Conservation (phyloP, 2,113 vertebrate species). For the Clarias magur region DNA sequence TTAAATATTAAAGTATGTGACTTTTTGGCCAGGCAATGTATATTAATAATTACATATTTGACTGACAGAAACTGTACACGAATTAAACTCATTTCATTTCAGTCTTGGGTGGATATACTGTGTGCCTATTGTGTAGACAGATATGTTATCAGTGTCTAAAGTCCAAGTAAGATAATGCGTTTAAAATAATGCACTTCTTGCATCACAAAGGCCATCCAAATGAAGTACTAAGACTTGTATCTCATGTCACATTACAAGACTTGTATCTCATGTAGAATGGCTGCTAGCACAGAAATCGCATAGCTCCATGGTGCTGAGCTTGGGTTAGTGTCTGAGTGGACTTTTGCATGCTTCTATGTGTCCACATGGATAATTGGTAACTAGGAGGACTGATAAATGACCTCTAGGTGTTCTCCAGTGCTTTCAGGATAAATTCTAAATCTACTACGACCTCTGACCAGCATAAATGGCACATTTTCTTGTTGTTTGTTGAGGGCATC, state of each 20-base stretch:
- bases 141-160: constrained; percentile 33
- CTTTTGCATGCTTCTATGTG: background rate
- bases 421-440: background rate
- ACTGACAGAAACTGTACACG: background rate
- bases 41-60: background rate
- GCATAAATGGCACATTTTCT: background rate
- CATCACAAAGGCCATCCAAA: background rate
- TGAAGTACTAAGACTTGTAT: background rate
- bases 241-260: background rate
- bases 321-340: background rate
- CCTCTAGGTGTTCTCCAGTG: background rate
- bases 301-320: background rate
- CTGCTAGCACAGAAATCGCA: background rate
- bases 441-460: background rate
- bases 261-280: background rate
- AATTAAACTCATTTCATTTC: constrained; percentile 3
- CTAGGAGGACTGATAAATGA: background rate
- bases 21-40: background rate
- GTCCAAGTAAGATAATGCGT: constrained; percentile 22
- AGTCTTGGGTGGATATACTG: constrained; percentile 1
- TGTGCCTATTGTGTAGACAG: background rate
- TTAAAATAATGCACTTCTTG: constrained; percentile 2
- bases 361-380: background rate
- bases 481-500: background rate
- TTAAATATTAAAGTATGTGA: too few relatives aligned